Evolutionary conservation across 2,113 vertebrate species (phyloP), one percentile per base, ranked within the genome.

Genomic region (Percina caprodes): DNA sequence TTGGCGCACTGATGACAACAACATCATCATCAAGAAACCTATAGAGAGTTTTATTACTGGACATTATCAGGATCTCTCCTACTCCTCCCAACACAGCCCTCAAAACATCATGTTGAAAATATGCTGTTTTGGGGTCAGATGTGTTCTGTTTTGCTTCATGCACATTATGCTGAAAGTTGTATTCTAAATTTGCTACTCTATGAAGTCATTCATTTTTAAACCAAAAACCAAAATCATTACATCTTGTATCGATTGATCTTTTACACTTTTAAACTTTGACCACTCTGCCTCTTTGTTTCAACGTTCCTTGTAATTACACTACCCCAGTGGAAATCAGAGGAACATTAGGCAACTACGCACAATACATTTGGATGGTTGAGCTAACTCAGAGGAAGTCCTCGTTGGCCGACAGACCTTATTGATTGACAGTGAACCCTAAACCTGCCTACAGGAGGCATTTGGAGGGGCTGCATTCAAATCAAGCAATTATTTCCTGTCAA

Each of bases 1-100:
- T 93, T 93, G 92, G 92, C 89, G 61, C 52, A 3, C 65, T 75
- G 74, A 86, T n/a, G 69, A 81, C 82, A 82, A 77, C 70, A 68
- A 69, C 69, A 33, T 63, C 46, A 74, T 85, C 74, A 67, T 87
- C 33, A 35, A 79, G 76, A 73, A 85, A 75, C 35, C 75, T 23
- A 45, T 30, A 61, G 33, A 69, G 55, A 48, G 21, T 72, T 88
- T 78, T 70, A 79, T 68, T 68, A 35, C 74, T 71, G 76, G 46
- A 61, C 59, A 80, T 79, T 88, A 80, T 79, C 78, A 18, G 49
- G 71, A 69, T 84, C 69, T 66, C 46, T 45, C 58, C 26, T 61
- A 1, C 54, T 74, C 77, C 42, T 79, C 6, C 66, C 33, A 60
- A 33, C 63, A 66, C 75, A 82, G 33, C 71, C 76, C 83, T 89